These are phyloP conservation scores for Ptilonorhynchus violaceus DNA, from an alignment of 2,113 vertebrate species.

Conservation along the genomic window DNA sequence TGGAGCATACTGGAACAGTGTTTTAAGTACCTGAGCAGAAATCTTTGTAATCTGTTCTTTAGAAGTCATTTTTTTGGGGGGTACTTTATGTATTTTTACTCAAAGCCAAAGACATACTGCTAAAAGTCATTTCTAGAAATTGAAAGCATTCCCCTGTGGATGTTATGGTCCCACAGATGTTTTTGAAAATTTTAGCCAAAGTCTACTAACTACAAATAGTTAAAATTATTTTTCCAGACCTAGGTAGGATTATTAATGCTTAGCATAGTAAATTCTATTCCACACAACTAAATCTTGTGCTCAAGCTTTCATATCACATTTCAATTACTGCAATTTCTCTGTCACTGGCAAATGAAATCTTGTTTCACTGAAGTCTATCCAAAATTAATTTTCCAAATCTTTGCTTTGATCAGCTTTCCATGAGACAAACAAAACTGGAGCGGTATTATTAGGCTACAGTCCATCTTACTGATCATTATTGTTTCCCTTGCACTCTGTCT, in stretches of 20 bases:
- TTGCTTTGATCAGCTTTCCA: slow-evolving; percentile 21
- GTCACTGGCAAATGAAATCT: not conserved
- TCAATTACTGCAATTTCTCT: slow-evolving; percentile 10
- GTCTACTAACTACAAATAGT: not conserved
- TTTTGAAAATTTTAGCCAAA: not conserved
- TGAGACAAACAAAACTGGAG: not conserved
- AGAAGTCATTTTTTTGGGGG: not conserved
- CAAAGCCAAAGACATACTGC: not conserved
- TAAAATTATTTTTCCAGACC: not conserved
- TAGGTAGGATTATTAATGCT: not conserved
- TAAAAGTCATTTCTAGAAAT: not conserved
- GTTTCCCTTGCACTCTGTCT: not conserved
- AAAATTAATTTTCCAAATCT: slow-evolving; percentile 39
- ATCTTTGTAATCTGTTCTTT: not conserved
- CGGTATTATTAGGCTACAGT: not conserved
- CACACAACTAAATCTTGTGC: not conserved
- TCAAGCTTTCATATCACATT: not conserved
- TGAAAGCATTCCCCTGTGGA: not conserved
- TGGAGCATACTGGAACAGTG: not conserved
- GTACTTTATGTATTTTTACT: not conserved
- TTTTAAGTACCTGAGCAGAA: not conserved
- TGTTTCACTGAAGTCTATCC: slow-evolving; percentile 2
- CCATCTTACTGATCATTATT: not conserved
- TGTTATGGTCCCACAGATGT: not conserved
- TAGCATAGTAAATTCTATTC: not conserved